Evolutionary conservation across 1,140 invertebrate genomes (phyloP).

Genomic region (Homalodisca vitripennis): DNA sequence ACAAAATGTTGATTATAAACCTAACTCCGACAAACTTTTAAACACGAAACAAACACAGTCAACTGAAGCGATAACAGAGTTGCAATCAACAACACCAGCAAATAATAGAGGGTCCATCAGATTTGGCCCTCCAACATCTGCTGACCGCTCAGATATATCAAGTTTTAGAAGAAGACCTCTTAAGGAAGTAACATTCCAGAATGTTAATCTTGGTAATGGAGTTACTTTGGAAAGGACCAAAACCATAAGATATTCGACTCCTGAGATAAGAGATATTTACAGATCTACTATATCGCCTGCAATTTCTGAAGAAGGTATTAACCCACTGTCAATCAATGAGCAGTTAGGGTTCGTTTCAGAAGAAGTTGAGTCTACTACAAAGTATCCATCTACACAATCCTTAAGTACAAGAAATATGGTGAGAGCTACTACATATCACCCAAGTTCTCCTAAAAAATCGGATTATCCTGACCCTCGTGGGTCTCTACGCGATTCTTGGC

Average conservation of each 20-base stretch:
- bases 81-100: not conserved
- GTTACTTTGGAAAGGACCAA: slow-evolving; percentile 35
- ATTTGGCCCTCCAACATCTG: slow-evolving; percentile 14
- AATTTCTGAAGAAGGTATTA: not conserved
- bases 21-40: no score
- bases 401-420: not conserved
- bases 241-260: slow-evolving; percentile 37
- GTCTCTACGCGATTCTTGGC: slow-evolving; percentile 31
- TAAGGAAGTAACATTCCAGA: slow-evolving; percentile 24
- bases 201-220: slow-evolving; percentile 35
- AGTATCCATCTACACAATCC: not conserved
- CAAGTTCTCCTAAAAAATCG: not conserved
- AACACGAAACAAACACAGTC: no score
- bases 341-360: slow-evolving; percentile 2
- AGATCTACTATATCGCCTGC: not conserved
- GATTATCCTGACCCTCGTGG: not conserved
- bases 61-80: no score
- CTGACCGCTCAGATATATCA: slow-evolving; percentile 5
- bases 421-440: slow-evolving; percentile 23
- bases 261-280: slow-evolving; percentile 6
- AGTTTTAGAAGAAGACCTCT: slow-evolving; percentile 9
- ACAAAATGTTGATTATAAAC: not conserved
- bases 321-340: slow-evolving; percentile 10
- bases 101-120: slow-evolving; percentile 1
- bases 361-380: not conserved